phyloP scores from a whole-genome alignment of 2,888 invertebrate genomes.

The Heliconius charithonia region DNA sequence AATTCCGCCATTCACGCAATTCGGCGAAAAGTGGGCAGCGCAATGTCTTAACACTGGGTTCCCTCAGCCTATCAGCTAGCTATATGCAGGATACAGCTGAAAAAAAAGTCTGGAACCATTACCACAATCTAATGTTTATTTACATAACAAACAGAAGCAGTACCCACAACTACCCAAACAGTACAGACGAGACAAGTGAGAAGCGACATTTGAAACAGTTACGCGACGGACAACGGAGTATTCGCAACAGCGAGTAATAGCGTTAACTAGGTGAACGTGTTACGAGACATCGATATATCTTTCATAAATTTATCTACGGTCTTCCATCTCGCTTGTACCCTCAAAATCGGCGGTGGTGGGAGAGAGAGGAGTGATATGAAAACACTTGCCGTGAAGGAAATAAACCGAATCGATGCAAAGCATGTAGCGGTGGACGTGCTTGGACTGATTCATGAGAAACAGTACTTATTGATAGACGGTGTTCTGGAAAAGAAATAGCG shows the following conservation, averaged over 20 bases:
- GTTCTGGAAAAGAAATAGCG: constrained; percentile 18
- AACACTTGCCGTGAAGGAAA: constrained; percentile 40
- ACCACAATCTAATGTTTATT: not conserved
- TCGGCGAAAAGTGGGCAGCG: no score
- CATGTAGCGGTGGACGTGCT: constrained; percentile 45
- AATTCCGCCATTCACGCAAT: no score
- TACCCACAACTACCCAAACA: not conserved
- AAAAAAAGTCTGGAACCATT: no score
- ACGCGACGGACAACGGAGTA: constrained; percentile 48
- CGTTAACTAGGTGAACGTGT: constrained; percentile 55
- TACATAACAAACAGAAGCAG: not conserved
- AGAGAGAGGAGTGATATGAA: constrained; percentile 37
- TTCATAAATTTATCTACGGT: constrained; percentile 41
- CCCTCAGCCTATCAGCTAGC: no score
- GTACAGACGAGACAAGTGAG: constrained; percentile 30
- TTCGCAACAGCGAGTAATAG: constrained; percentile 45
- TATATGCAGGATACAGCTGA: no score
- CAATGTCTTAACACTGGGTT: no score
- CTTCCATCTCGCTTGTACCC: constrained; percentile 26
- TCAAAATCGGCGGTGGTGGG: constrained; percentile 5
- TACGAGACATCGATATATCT: constrained; percentile 49
- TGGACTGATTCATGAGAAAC: constrained; percentile 42
- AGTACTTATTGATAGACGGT: constrained; percentile 36
- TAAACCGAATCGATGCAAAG: constrained; percentile 45
- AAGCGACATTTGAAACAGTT: constrained; percentile 43